Evolutionary conservation across 2,888 invertebrate genomes (phyloP), one percentile per base, ranked within the genome.

Genomic region (Myopa tessellatipennis): DNA sequence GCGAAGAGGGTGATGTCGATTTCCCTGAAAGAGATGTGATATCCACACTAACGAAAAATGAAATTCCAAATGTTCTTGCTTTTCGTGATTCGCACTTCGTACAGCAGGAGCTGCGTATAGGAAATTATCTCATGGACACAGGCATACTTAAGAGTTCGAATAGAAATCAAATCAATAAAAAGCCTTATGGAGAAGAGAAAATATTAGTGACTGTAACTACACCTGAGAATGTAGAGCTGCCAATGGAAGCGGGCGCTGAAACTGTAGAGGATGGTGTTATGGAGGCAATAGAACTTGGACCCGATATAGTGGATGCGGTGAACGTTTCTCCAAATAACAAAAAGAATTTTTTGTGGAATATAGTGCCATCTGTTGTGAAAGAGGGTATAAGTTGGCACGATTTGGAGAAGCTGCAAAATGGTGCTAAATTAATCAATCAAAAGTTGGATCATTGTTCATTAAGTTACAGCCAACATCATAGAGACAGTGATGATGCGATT

Each of bases 1-100:
- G 72, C 4, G 71, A 38, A 0, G 70, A 81, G 3, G 82, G 82
- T 45, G 80, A 80, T 38, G 80, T 80, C 34, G 82, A 85, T 78
- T 50, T 78, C 36, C 52, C 71, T 26, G 81, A 83, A 40, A 79
- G 81, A n/a, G 80, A 82, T n/a, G 81, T 83, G 78, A 82, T 85
- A 67, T 82, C 82, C 63, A 83, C 84, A 3, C 80, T 83, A 4
- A 87, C 88, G 63, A 88, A 85, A 80, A 89, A 89, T 76, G 90
- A 89, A 79, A 89, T 89, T 80, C 89, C 89, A 71, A 89, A 85
- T 38, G 90, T 89, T 40, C 77, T 89, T 76, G 87, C 87, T 14
- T 89, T 87, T 81, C 83, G 88, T 16, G 89, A 89, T 77, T 89
- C 89, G 5, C 86, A 87, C n/a, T 87, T 89, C 82, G 88, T 89